A percentile compares a stretch with the other conserved stretches of the same genome.
phyloP scores from a whole-genome alignment of 2,113 vertebrate genomes.

The Ariopsis seemanni region DNA sequence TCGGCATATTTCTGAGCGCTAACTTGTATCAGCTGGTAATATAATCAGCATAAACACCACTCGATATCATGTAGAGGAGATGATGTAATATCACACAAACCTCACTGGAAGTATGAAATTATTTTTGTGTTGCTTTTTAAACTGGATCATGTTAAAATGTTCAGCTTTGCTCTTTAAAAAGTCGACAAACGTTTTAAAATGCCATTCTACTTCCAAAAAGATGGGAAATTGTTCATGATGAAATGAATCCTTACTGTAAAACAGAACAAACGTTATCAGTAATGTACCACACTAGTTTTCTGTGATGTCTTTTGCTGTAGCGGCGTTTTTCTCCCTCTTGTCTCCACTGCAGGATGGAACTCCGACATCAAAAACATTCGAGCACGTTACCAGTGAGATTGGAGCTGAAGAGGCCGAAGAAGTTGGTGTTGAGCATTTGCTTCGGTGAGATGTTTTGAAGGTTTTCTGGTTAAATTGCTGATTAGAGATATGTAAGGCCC shows the following conservation, averaged over 20 bases:
- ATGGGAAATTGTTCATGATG: neutral
- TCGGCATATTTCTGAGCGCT: too few species aligned
- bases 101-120: too few species aligned
- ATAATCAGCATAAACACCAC: too few species aligned
- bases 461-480: neutral
- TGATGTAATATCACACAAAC: too few species aligned
- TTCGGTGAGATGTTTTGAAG: slow-evolving; percentile 74
- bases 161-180: too few species aligned
- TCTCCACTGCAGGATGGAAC: slow-evolving; percentile 83
- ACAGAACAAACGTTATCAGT: neutral
- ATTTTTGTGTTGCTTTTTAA: too few species aligned
- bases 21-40: too few species aligned
- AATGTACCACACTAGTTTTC: neutral
- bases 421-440: slow-evolving; percentile 94
- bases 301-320: neutral
- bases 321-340: neutral
- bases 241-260: neutral
- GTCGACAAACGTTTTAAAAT: too few species aligned
- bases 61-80: too few species aligned
- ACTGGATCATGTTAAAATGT: too few species aligned
- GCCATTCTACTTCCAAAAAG: neutral
- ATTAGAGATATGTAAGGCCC: neutral
- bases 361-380: slow-evolving; percentile 97
- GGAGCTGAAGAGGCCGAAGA: slow-evolving; percentile 97
- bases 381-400: slow-evolving; percentile 98